Conservation (phyloP, 2,113 vertebrate species). For the Gobio gobio region DNA sequence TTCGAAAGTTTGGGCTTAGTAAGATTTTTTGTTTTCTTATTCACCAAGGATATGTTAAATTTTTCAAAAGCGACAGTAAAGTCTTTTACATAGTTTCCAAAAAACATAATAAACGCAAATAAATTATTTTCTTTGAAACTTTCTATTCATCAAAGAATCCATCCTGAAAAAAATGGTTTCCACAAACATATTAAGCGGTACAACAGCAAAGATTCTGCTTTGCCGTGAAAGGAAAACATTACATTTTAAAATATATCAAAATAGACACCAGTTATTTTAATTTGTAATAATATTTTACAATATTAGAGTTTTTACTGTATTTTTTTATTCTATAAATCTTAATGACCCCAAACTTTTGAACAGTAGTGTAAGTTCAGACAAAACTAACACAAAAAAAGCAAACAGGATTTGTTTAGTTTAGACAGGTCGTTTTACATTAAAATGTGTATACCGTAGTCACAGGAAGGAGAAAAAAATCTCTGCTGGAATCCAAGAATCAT, state of each 20-base stretch:
- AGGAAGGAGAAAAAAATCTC: neutral
- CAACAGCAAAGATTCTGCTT: neutral
- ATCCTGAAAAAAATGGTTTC: neutral
- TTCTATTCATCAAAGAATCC: neutral
- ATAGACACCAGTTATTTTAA: neutral
- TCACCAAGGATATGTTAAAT: neutral
- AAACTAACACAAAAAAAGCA: neutral
- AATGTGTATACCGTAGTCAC: neutral
- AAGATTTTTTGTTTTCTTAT: neutral
- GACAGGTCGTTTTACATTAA: constrained; percentile 5
- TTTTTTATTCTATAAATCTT: no score
- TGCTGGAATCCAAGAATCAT: constrained; percentile 37
- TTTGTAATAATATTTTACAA: neutral
- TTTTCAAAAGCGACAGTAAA: neutral
- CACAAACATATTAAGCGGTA: neutral
- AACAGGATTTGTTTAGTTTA: neutral
- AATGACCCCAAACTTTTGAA: neutral
- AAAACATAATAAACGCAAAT: neutral
- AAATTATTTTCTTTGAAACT: neutral
- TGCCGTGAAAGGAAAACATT: neutral
- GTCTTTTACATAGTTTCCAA: neutral
- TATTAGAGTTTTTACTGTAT: neutral
- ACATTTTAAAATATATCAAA: neutral
- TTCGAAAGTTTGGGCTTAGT: neutral
- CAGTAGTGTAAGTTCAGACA: neutral